phyloP scores from a whole-genome alignment of 2,113 vertebrate species.

The Cavia porcellus region DNA sequence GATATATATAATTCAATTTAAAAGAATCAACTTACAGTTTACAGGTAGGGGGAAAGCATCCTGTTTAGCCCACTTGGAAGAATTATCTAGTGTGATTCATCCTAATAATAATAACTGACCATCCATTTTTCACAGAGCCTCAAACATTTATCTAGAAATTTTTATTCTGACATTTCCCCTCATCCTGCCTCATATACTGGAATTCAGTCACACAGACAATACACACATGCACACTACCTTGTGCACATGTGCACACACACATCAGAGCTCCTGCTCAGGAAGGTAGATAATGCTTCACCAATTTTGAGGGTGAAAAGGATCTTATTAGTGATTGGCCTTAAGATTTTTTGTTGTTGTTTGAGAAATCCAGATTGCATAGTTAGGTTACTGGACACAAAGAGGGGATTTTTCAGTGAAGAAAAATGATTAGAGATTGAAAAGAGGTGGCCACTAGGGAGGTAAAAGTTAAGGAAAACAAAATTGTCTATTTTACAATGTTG shows the following conservation, averaged over 20 bases:
- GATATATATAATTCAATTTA: not conserved
- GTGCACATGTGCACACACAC: not conserved
- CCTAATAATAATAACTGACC: not conserved
- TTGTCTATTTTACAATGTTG: not conserved
- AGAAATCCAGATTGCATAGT: not conserved
- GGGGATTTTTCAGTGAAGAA: conserved; percentile 14
- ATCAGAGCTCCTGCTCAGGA: not conserved
- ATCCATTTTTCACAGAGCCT: not conserved
- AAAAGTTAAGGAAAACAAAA: conserved; percentile 9
- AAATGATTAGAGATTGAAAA: not conserved
- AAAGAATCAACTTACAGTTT: not conserved
- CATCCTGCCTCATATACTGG: not conserved
- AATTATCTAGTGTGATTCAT: not conserved
- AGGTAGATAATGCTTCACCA: not conserved
- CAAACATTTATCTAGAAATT: conserved; percentile 9
- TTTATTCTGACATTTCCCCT: not conserved
- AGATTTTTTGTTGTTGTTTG: not conserved
- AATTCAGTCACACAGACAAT: not conserved
- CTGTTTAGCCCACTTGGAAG: not conserved
- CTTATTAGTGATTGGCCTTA: not conserved
- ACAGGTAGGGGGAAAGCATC: not conserved
- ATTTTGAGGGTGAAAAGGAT: not conserved
- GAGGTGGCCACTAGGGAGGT: not conserved
- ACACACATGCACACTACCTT: not conserved
- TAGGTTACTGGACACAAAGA: not conserved